A percentile compares a stretch with the other conserved stretches of the same genome.
Evolutionary conservation across 1,140 invertebrate genomes (phyloP).

Genomic region (Rhizoglyphus robini): DNA sequence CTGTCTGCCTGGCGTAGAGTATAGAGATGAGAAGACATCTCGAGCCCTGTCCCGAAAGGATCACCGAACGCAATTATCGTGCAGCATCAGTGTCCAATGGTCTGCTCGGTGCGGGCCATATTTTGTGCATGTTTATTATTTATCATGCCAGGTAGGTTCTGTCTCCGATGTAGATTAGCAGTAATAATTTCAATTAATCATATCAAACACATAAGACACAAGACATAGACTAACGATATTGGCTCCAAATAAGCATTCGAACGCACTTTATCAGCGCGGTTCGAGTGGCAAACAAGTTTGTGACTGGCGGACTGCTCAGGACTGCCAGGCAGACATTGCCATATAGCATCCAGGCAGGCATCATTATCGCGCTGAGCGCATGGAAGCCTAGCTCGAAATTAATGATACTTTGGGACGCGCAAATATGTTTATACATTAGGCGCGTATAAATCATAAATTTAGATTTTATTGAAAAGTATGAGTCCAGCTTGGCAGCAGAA

Average conservation of each 20-base stretch:
- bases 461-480: constrained; percentile 9
- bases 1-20: too few relatives aligned
- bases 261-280: too few relatives aligned
- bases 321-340: background rate
- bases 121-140: constrained; percentile 4
- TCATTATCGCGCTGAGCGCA: background rate
- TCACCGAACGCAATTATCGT: background rate
- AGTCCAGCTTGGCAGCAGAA: background rate
- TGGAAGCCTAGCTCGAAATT: background rate
- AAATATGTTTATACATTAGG: constrained; percentile 12
- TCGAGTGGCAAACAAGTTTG: constrained; percentile 4
- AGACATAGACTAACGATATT: background rate
- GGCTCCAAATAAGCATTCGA: background rate
- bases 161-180: constrained; percentile 13
- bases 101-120: background rate
- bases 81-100: background rate
- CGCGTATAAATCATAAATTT: constrained; percentile 12
- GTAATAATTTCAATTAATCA: constrained; percentile 15
- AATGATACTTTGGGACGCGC: background rate
- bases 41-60: too few relatives aligned
- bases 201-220: constrained; percentile 11
- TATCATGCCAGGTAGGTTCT: constrained; percentile 12
- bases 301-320: background rate
- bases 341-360: constrained; percentile 7
- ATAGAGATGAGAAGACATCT: too few relatives aligned